A percentile compares a stretch with the other conserved stretches of the same genome.
Conservation (phyloP, 2,888 invertebrate genomes). For the Hypsopygia costalis region DNA sequence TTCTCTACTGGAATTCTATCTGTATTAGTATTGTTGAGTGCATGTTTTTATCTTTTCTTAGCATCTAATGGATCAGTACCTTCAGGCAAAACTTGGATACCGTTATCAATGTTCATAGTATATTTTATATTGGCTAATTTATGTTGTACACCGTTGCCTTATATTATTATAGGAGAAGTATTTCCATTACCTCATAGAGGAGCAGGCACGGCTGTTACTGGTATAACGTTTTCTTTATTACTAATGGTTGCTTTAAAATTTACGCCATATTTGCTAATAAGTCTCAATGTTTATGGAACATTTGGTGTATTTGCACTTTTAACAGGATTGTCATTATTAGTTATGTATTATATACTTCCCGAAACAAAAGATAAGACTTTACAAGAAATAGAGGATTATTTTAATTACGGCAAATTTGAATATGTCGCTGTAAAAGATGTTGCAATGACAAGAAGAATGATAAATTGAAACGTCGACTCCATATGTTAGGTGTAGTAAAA, state of each 20-base stretch:
- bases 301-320: conserved; percentile 44
- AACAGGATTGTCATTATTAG: conserved; percentile 23
- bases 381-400: conserved; percentile 35
- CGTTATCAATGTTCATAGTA: conserved; percentile 31
- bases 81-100: conserved; percentile 24
- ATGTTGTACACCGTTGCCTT: conserved; percentile 43
- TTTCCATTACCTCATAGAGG: conserved; percentile 40
- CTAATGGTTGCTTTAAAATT: conserved; percentile 33
- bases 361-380: conserved; percentile 35
- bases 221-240: conserved; percentile 30
- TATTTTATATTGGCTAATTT: conserved; percentile 42
- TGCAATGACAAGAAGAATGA: conserved; percentile 17
- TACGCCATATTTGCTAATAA: conserved; percentile 33
- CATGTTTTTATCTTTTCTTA: conserved; percentile 31
- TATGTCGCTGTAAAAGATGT: conserved; percentile 24
- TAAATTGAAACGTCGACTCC: background rate
- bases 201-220: conserved; percentile 32
- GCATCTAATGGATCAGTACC: conserved; percentile 26
- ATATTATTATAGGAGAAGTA: conserved; percentile 40
- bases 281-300: conserved; percentile 44
- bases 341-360: conserved; percentile 31
- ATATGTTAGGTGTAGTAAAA: background rate
- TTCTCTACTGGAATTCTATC: conserved; percentile 37
- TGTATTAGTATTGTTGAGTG: conserved; percentile 27
- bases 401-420: conserved; percentile 32